Conservation (phyloP, 2,888 invertebrate genomes). For the Plebejus melissa region DNA sequence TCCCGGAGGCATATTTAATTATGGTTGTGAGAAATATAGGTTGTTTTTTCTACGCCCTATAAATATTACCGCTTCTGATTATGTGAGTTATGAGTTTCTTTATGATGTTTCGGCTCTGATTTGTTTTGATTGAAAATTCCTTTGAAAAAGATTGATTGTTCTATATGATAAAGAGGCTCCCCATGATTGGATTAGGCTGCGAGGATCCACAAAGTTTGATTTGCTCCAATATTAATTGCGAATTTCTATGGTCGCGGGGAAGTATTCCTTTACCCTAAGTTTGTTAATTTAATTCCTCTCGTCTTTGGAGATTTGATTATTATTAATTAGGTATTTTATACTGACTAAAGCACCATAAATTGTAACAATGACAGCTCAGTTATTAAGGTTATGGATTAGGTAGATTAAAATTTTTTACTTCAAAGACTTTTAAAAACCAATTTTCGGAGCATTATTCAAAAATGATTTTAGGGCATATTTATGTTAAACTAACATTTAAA, state of each 20-base stretch:
- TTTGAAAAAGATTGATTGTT: conserved; percentile 78
- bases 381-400: neutral
- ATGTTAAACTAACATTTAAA: too few relatives aligned
- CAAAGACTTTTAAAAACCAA: neutral
- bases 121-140: conserved; percentile 76
- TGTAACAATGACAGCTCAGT: neutral
- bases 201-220: conserved; percentile 8
- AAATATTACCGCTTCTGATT: conserved; percentile 73
- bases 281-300: neutral
- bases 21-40: conserved; percentile 58
- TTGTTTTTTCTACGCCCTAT: conserved; percentile 64
- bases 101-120: conserved; percentile 67
- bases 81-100: conserved; percentile 77
- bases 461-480: too few relatives aligned
- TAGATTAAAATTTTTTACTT: neutral
- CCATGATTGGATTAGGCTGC: conserved; percentile 65
- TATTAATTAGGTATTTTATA: neutral
- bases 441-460: too few relatives aligned
- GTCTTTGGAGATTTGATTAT: neutral
- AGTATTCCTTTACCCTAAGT: neutral
- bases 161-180: conserved; percentile 70
- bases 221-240: conserved; percentile 18
- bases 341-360: neutral
- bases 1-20: conserved; percentile 5
- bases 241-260: conserved; percentile 15